Evolutionary conservation across 1,140 invertebrate genomes (phyloP).

Genomic region (Bombyx mandarina): DNA sequence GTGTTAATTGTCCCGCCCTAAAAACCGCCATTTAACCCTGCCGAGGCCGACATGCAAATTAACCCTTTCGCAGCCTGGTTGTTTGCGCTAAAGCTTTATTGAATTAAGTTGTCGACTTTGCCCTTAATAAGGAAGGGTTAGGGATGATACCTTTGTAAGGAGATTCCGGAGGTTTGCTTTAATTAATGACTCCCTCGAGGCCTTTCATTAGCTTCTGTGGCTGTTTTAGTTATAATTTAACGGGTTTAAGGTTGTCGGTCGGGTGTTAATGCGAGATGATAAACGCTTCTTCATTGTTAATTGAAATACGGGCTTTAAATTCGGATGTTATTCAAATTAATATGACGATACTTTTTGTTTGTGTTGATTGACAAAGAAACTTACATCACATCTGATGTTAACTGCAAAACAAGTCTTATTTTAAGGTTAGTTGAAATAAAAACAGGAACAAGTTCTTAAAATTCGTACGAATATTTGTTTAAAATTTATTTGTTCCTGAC

Average conservation of each 20-base stretch:
- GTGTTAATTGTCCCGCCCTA: constrained; percentile 61
- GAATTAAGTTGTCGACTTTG: constrained; percentile 48
- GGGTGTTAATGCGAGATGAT: constrained; percentile 27
- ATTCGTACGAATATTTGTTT: too few relatives aligned
- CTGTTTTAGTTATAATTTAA: constrained; percentile 42
- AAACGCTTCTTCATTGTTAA: constrained; percentile 9
- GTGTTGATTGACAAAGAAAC: too few relatives aligned
- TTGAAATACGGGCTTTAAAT: too few relatives aligned
- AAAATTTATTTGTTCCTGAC: too few relatives aligned
- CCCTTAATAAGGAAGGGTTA: constrained; percentile 51
- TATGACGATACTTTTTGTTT: too few relatives aligned
- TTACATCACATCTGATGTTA: too few relatives aligned
- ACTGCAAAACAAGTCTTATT: too few relatives aligned
- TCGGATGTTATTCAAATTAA: too few relatives aligned
- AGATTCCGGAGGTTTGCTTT: constrained; percentile 46
- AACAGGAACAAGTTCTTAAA: too few relatives aligned
- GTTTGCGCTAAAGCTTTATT: constrained; percentile 60
- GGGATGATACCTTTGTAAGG: constrained; percentile 64
- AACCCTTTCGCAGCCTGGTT: constrained; percentile 64
- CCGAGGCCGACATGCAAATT: constrained; percentile 64
- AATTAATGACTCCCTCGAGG: constrained; percentile 61
- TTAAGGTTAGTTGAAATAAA: too few relatives aligned
- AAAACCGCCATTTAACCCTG: constrained; percentile 62
- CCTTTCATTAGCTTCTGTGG: constrained; percentile 48
- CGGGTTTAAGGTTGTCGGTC: constrained; percentile 28